Base-by-base conservation (phyloP, 2,113 vertebrate species). In the Asarcornis scutulata region DNA sequence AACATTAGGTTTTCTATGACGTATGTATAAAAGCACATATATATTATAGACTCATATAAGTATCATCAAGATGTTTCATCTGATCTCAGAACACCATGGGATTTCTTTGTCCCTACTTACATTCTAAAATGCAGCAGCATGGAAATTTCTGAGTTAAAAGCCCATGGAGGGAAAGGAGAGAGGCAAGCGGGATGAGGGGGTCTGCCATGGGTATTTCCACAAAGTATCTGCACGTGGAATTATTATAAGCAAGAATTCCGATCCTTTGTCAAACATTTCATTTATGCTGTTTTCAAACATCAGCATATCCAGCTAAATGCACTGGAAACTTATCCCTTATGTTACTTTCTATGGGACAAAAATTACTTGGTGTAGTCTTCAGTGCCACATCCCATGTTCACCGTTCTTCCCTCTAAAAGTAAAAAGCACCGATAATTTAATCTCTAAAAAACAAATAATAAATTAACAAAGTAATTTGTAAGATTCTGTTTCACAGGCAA, bases 131-230 rank as follows among this genome's bases (percentile, higher is more conserved):
- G 3, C 85, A 95, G 50, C 46, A 88, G 64, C 80, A 85, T 90
- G 94, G 73, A 78, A 92, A 80, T 64, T 55, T 96, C 56, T 71
- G 66, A 95, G 62, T 96, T 96, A 72, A 74, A 97, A 97, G 48
- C 91, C 91, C 86, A 87, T 72, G 94, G 52, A 75, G 1, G 9
- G 56, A 46, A 60, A 92, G 32, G 22, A 77, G 46, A 79, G 34
- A 48, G 63, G 18, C 40, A 83, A 72, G 34, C 17, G 18, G 34
- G 44, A 95, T 89, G 91, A 91, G 81, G 86, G 74, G 89, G 95
- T 71, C 85, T 50, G 78, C 72, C 80, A 89, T 0, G 0, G 71
- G 25, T 78, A 89, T 95, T 96, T 96, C 93, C 91, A 88, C 78
- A 84, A 86, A 60, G 74, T 36, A 46, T 11, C 82, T 63, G 59